Base-by-base conservation (phyloP, 2,888 invertebrate genomes). In the Pyralis farinalis region DNA sequence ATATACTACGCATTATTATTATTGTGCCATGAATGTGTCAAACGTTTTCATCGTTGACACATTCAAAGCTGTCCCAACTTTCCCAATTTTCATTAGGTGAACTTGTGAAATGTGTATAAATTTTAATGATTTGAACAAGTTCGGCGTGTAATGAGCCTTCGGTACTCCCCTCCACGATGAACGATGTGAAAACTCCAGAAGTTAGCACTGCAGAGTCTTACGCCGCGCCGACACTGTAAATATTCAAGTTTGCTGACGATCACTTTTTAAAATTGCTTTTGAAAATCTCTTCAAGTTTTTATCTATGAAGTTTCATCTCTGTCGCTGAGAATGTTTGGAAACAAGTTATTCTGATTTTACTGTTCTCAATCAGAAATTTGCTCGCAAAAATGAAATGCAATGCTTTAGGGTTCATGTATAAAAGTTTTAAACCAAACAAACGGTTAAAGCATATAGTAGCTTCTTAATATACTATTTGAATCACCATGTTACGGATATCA, bases 121-220 rank as follows among this genome's bases (percentile, higher is more conserved):
- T 74, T 79, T 74, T 78, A 80, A 81, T 75, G 78, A 78, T 79
- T 77, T 63, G 63, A 66, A 63, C 71, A 74, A 77, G 72, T 75
- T 75, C 53, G 53, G 63, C 59, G 63, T 65, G 72, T 75, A 79
- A 79, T 77, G 71, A 75, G 74, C 64, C 71, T 62, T 65, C 51
- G 59, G 65, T 63, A 48, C 49, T 40, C 45, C 49, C 53, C 55
- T 55, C 53, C 29, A 36, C 40, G 39, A 44, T 47, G 49, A 49
- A 52, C 46, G 51, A 51, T 47, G 49, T 51, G 46, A 47, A 53
- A 55, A 53, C 51, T 51, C 43, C 34, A 41, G 37, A 52, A 55
- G 44, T 53, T 55, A 42, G 34, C 40, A 40, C 42, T 29, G 37
- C n/a, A n/a, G 38, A 33, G 25, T 38, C 38, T 71, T 62, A 44